Evolutionary conservation across 2,113 vertebrate species (phyloP), one percentile per base, ranked within the genome.

Genomic region (Ovis canadensis): DNA sequence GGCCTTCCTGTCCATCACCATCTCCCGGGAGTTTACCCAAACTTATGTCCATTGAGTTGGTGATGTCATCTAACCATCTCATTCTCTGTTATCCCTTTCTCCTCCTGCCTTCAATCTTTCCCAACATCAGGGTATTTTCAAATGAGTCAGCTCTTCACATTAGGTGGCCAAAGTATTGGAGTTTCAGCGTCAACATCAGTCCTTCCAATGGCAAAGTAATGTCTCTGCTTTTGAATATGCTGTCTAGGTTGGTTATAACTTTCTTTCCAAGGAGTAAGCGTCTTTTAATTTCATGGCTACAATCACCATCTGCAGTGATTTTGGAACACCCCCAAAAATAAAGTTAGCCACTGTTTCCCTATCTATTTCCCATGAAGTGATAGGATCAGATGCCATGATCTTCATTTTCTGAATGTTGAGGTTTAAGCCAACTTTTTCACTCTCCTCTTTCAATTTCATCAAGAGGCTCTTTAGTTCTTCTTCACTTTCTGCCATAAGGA

Each of bases 1-100:
- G 33, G 62, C 62, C 15, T 64, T 16, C 33, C 31, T 17, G 15
- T 64, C 31, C 7, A 17, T n/a, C 13, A n/a, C 6, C 62, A 64
- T n/a, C 62, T 64, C 15, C 33, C 0, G 0, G 0, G 31, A 64
- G 31, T n/a, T n/a, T 17, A 64, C 31, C 31, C 62, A 64, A 16
- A 64, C 62, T 17, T 16, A n/a, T 33, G 15, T 64, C 3, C 6
- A 17, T n/a, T 16, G 31, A 64, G 62, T n/a, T 15, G 3, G 31
- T 64, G 62, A n/a, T 17, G 15, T 31, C 29, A n/a, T 64, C 15
- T 2, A n/a, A 16, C 15, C 15, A n/a, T n/a, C 7, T n/a, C 31
- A 64, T 64, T 7, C 15, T 64, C 31, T 64, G 62, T n/a, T 15
- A 7, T n/a, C 7, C 15, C 62, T 33, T 64, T 64, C 29, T 64